phyloP scores from a whole-genome alignment of 2,113 vertebrate genomes.

The Eolophus roseicapilla region DNA sequence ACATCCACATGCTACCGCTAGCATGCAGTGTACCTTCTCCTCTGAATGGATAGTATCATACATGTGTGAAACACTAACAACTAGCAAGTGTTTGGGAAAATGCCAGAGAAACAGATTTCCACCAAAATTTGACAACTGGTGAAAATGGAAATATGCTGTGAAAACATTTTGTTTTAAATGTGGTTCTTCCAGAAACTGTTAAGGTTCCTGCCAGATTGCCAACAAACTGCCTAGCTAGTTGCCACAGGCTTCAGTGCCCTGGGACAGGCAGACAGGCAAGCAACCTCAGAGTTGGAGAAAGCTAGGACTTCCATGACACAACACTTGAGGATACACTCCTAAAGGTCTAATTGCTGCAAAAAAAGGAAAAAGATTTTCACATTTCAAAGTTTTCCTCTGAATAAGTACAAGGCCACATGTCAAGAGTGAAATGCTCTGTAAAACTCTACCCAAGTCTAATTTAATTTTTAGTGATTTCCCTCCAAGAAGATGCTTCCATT shows the following conservation, averaged over 20 bases:
- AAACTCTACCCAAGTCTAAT: neutral
- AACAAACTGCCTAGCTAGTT: neutral
- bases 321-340: neutral
- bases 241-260: neutral
- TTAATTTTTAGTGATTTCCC: neutral
- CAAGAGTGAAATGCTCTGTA: neutral
- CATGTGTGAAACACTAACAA: neutral
- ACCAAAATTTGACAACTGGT: neutral
- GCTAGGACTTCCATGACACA: neutral
- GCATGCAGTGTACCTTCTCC: neutral
- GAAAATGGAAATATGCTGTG: neutral
- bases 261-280: neutral
- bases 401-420: neutral
- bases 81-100: neutral
- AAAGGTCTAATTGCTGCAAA: neutral
- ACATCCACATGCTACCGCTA: neutral
- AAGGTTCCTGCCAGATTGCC: neutral
- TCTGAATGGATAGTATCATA: neutral
- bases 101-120: neutral
- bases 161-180: neutral
- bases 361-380: neutral
- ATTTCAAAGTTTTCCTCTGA: neutral
- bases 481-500: neutral
- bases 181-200: neutral
- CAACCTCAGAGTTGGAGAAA: neutral